A percentile compares a stretch with the other conserved stretches of the same genome.
phyloP scores from a whole-genome alignment of 2,113 vertebrate genomes.

The Phrynocephalus versicolor region DNA sequence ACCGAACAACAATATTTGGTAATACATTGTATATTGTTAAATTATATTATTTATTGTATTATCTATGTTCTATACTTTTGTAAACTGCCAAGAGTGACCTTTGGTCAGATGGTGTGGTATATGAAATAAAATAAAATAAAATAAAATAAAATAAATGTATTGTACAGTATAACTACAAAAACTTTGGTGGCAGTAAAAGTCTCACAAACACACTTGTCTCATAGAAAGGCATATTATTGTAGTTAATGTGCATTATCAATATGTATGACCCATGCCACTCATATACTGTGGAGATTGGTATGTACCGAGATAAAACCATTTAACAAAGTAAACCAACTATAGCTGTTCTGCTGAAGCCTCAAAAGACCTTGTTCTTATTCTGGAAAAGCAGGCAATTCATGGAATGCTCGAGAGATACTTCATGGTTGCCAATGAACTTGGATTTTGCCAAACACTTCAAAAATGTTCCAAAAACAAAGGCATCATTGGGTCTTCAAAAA shows the following conservation, averaged over 20 bases:
- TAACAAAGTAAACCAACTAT: not conserved
- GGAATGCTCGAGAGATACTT: not conserved
- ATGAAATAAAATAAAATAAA: too few species aligned
- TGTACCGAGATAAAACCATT: not conserved
- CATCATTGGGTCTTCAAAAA: conserved; percentile 30
- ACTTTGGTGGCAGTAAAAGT: not conserved
- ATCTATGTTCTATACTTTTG: too few species aligned
- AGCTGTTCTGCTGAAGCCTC: not conserved
- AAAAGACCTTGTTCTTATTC: conserved; percentile 20
- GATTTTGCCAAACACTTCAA: conserved; percentile 1
- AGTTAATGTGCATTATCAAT: not conserved
- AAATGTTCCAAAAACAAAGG: conserved; percentile 10
- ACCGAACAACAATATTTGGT: too few species aligned
- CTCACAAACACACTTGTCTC: conserved; percentile 22
- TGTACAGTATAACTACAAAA: conserved; percentile 26
- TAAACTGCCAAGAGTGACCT: too few species aligned
- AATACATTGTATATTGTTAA: too few species aligned
- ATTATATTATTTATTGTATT: too few species aligned
- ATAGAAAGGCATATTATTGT: conserved; percentile 3
- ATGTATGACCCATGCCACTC: not conserved
- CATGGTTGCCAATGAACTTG: conserved; percentile 14
- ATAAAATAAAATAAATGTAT: too few species aligned
- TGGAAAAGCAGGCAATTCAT: not conserved
- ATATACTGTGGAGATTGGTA: conserved; percentile 6
- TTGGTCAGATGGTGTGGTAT: too few species aligned